These are phyloP conservation scores for Diadegma fenestrale DNA, from an alignment of 2,888 invertebrate genomes.

Conservation along the genomic window DNA sequence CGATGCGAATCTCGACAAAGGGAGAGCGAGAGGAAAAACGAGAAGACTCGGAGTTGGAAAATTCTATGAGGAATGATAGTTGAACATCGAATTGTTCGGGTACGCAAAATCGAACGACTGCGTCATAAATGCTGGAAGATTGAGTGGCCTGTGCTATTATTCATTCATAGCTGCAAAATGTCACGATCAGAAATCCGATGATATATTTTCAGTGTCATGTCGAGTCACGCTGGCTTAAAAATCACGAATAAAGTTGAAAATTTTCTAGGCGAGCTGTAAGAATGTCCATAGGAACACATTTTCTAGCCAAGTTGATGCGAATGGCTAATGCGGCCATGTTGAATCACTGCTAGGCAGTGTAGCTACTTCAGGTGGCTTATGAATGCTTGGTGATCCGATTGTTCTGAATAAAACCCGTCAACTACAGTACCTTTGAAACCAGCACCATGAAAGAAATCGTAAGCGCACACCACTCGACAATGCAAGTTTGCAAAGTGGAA, in stretches of 20 bases:
- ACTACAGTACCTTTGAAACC: background rate
- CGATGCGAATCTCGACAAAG: background rate
- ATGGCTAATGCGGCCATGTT: background rate
- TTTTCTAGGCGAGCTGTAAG: background rate
- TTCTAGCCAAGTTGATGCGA: background rate
- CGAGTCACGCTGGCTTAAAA: background rate
- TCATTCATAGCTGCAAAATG: conserved; percentile 19
- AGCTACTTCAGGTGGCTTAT: background rate
- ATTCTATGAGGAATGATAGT: background rate
- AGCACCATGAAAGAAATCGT: background rate
- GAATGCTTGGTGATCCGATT: background rate
- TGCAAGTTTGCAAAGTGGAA: background rate
- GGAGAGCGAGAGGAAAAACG: background rate
- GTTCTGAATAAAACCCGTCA: background rate
- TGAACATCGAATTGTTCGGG: background rate
- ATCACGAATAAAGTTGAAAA: background rate
- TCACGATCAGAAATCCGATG: background rate
- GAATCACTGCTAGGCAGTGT: background rate
- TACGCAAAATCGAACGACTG: background rate
- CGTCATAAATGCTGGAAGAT: background rate
- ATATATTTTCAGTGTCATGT: conserved; percentile 3
- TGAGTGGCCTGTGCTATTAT: background rate
- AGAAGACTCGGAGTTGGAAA: background rate
- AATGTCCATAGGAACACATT: background rate
- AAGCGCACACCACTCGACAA: background rate